Conservation (phyloP, 2,888 invertebrate genomes). For the Cyclophora albipunctata region DNA sequence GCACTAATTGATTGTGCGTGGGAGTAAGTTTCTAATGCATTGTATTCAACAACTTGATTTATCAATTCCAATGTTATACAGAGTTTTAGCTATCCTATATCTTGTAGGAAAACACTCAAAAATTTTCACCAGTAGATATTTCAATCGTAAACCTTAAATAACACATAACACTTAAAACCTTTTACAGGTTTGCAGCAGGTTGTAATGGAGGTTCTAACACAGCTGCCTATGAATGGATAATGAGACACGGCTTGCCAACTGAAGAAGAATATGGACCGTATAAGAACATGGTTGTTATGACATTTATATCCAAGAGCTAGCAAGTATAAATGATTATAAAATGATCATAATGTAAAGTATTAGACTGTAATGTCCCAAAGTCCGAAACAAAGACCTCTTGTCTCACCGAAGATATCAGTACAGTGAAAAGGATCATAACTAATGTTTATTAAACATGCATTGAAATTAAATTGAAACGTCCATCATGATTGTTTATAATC, state of each 20-base stretch:
- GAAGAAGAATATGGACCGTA: conserved; percentile 93
- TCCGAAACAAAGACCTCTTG: too few relatives aligned
- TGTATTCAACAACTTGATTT: neutral
- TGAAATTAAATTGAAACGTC: too few relatives aligned
- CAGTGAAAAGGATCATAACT: neutral
- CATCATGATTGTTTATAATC: too few relatives aligned
- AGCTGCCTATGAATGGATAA: conserved; percentile 91
- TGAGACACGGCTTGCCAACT: conserved; percentile 84
- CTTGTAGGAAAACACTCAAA: too few relatives aligned
- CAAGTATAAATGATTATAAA: too few relatives aligned
- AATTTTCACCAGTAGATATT: too few relatives aligned
- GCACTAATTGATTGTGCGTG: conserved; percentile 58
- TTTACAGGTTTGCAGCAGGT: conserved; percentile 51
- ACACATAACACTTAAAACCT: too few relatives aligned
- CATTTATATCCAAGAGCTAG: neutral
- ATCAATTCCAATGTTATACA: neutral
- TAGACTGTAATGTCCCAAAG: too few relatives aligned
- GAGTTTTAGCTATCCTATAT: too few relatives aligned
- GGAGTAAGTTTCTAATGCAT: conserved; percentile 32
- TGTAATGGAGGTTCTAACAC: conserved; percentile 95
- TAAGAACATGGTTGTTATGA: conserved; percentile 76
- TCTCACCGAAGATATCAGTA: too few relatives aligned
- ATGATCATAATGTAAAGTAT: too few relatives aligned
- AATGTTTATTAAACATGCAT: neutral
- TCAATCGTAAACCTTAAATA: too few relatives aligned